Percentiles rank a stretch among this genome's conserved stretches.
These are phyloP conservation scores for Gymnogyps californianus DNA, from an alignment of 2,113 vertebrate species.

Conservation along the genomic window DNA sequence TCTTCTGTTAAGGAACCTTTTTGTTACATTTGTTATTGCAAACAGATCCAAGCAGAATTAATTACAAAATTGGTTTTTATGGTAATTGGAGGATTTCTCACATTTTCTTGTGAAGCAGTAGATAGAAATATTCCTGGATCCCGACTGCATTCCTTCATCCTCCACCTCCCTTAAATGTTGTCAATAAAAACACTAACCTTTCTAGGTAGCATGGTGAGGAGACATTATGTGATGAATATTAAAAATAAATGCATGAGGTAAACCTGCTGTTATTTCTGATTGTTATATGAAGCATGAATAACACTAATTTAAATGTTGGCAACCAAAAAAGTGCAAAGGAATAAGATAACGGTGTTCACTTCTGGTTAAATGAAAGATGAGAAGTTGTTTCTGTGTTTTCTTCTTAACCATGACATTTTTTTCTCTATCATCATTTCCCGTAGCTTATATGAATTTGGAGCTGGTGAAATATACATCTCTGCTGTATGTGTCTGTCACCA, in stretches of 20 bases:
- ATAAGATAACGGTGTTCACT: slow-evolving; percentile 16
- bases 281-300: slow-evolving; percentile 77
- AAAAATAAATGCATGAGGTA: slow-evolving; percentile 75
- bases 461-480: slow-evolving; percentile 66
- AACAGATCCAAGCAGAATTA: not conserved
- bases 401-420: not conserved
- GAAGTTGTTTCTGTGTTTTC: slow-evolving; percentile 55
- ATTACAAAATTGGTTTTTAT: not conserved
- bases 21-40: not conserved
- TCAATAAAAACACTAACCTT: slow-evolving; percentile 59
- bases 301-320: slow-evolving; percentile 73
- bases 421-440: slow-evolving; percentile 3
- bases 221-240: slow-evolving; percentile 57
- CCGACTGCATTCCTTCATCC: not conserved
- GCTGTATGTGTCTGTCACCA: slow-evolving; percentile 58
- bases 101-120: not conserved
- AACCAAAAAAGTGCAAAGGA: slow-evolving; percentile 61
- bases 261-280: slow-evolving; percentile 66
- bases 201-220: slow-evolving; percentile 56
- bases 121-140: not conserved
- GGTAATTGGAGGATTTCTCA: not conserved
- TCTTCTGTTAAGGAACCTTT: not conserved
- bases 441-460: slow-evolving; percentile 32
- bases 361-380: slow-evolving; percentile 45
- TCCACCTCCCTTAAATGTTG: slow-evolving; percentile 56